Conservation (phyloP, 2,888 invertebrate species). For the Chymomyza amoena region DNA sequence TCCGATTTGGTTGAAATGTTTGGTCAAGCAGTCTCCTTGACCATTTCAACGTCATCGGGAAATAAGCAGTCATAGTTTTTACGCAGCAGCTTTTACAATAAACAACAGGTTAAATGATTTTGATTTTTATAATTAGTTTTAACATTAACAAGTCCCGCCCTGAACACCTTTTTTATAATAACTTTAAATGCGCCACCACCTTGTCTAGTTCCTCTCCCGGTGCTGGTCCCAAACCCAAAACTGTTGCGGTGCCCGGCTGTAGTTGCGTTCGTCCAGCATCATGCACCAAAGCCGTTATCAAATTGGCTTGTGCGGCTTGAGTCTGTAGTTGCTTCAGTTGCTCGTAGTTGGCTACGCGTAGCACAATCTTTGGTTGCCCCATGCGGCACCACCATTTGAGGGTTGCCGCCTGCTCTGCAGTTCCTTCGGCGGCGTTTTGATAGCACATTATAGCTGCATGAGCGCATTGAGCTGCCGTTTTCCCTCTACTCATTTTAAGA, state of each 20-base stretch:
- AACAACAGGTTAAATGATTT: conserved; percentile 5
- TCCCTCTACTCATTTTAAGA: conserved; percentile 87
- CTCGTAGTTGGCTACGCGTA: conserved; percentile 81
- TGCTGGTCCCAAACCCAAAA: conserved; percentile 87
- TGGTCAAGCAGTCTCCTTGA: conserved; percentile 80
- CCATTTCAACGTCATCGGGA: conserved; percentile 68
- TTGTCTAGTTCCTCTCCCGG: conserved; percentile 80
- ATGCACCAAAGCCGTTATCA: conserved; percentile 81
- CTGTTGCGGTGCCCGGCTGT: conserved; percentile 84
- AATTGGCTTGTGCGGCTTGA: conserved; percentile 79
- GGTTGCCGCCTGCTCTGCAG: conserved; percentile 49
- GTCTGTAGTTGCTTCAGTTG: conserved; percentile 80
- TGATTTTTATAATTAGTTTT: neutral
- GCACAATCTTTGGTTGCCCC: conserved; percentile 88
- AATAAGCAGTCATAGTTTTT: conserved; percentile 28
- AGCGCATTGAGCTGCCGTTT: conserved; percentile 88
- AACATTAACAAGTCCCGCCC: neutral
- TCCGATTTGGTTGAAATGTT: conserved; percentile 84
- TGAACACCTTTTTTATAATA: conserved; percentile 78
- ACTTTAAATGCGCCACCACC: conserved; percentile 83
- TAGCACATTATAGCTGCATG: conserved; percentile 88
- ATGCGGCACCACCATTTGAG: conserved; percentile 82
- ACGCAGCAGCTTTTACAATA: neutral
- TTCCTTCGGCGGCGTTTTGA: conserved; percentile 79
- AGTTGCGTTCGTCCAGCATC: conserved; percentile 89